Evolutionary conservation across 2,888 invertebrate genomes (phyloP).

Genomic region (Lithophane leautieri): DNA sequence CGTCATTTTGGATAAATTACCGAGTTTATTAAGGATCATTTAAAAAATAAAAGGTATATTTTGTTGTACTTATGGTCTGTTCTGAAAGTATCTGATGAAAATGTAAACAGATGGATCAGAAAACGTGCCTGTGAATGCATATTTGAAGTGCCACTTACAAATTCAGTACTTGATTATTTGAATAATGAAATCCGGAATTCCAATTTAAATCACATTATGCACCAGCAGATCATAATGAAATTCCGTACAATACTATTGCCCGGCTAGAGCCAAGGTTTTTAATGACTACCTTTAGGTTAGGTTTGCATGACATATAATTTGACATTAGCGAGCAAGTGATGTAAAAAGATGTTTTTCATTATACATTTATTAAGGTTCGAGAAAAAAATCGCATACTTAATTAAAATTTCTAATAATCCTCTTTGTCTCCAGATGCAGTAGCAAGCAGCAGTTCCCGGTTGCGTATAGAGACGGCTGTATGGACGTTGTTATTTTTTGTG

Average conservation of each 20-base stretch:
- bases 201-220: background rate
- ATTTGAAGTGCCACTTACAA: background rate
- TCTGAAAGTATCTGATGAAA: background rate
- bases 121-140: background rate
- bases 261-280: no score
- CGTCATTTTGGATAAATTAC: background rate
- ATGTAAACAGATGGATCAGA: background rate
- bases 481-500: constrained; percentile 78
- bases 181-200: background rate
- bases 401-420: background rate
- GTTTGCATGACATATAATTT: no score
- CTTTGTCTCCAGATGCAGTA: constrained; percentile 79
- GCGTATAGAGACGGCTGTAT: constrained; percentile 72
- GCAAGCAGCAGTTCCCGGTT: constrained; percentile 76
- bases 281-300: no score
- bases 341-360: background rate
- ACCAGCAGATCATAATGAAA: no score
- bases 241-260: no score
- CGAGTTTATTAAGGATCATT: background rate
- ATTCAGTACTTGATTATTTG: background rate
- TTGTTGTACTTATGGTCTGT: background rate
- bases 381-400: background rate
- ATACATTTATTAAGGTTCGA: background rate
- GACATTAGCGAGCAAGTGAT: no score
- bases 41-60: background rate